Evolutionary conservation across 30 jellyfish, hydroid and myxozoan genomes (phyloP), one percentile per base, ranked within the genome.

Genomic region (Chironex yamaguchii): DNA sequence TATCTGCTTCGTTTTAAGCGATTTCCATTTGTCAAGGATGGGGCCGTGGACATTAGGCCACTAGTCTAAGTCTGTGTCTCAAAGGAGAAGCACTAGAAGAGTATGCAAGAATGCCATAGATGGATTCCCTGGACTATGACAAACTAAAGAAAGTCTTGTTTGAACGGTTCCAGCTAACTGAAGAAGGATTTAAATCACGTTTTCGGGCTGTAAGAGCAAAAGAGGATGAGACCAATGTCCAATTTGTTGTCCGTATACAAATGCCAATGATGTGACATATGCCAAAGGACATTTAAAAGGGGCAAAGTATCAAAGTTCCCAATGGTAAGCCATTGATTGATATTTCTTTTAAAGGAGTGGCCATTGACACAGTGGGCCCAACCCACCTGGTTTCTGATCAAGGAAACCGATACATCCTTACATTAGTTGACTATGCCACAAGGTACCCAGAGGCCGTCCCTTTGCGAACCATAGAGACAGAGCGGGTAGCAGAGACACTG

Each of bases 21-120:
- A 76, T 81, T 81, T 81, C 86, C 92, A 81, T 30, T 22, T 64
- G 67, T 81, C 66, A 63, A 30, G 80, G 86, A 30, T 81, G 92
- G 92, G 88, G 48, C 76, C 49, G 69, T 30, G 34, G 21, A 30
- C 84, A 79, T 27, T 0, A 71, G 90, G 90, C 85, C 62, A 79
- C 90, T 23, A 58, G 62, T 71, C 63, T 79, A 62, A 79, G 90
- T 48, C 84, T 71, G 30, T 62, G 62, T 27, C 48, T 62, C 29
- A 36, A 83, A 20, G 90, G 87, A 32, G 48, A 54, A 79, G 90
- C 90, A 32, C 90, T 79, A n/a, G 90, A 79, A 54, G 90, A 54
- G 27, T 28, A 79, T 62, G 62, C 90, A 62, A 54, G 90, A 58
- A 35, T 79, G 90, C 58, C 90, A 54, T 83, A 52, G 30, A 71